Percentiles rank a stretch among this genome's conserved stretches.
Evolutionary conservation across 2,797 vertebrate genomes (phyloP).

Genomic region (Coreius guichenoti): DNA sequence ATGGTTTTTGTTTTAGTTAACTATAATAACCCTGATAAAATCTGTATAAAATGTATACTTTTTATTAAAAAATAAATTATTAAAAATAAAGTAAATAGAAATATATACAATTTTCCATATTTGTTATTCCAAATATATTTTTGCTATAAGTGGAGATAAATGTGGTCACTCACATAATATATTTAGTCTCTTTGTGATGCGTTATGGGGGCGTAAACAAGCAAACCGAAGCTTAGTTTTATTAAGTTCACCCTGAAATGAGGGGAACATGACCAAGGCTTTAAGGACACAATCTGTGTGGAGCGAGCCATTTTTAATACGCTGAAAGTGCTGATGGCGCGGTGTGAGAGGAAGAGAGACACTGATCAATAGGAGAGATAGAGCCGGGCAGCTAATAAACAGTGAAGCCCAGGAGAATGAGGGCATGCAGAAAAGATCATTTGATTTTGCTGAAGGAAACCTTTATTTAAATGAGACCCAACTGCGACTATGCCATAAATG

Average conservation of each 20-base stretch:
- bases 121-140: background rate
- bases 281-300: slow-evolving; percentile 41
- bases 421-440: slow-evolving; percentile 37
- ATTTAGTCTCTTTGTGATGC: background rate
- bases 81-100: background rate
- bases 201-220: background rate
- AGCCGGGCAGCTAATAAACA: slow-evolving; percentile 47
- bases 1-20: background rate
- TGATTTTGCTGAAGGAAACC: slow-evolving; percentile 38
- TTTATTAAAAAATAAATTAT: background rate
- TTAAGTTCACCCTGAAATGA: slow-evolving; percentile 45
- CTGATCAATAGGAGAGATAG: slow-evolving; percentile 57
- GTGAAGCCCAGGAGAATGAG: slow-evolving; percentile 34
- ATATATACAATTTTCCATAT: background rate
- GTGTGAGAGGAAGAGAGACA: slow-evolving; percentile 12
- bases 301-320: slow-evolving; percentile 40
- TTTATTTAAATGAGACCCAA: slow-evolving; percentile 38
- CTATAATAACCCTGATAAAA: background rate
- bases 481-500: background rate
- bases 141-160: background rate
- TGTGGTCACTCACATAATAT: background rate
- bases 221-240: slow-evolving; percentile 18
- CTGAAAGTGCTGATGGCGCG: slow-evolving; percentile 53
- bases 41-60: background rate
- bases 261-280: slow-evolving; percentile 33